A percentile compares a stretch with the other conserved stretches of the same genome.
These are phyloP conservation scores for Anticlea derivata DNA, from an alignment of 2,888 invertebrate species.

Conservation along the genomic window DNA sequence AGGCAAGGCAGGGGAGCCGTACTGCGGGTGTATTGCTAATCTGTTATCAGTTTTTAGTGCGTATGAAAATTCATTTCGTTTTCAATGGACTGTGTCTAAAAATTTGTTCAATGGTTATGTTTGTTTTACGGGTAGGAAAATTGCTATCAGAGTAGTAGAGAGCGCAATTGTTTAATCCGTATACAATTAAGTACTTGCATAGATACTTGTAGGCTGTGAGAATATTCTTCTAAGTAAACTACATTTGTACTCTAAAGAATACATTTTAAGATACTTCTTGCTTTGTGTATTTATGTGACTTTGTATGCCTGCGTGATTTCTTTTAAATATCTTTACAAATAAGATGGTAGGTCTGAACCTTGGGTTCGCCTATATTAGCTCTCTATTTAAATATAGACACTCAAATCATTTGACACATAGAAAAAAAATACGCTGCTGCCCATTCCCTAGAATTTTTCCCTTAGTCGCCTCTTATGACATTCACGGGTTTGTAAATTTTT, in stretches of 20 bases:
- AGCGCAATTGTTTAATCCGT: constrained; percentile 2
- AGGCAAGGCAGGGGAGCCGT: constrained; percentile 13
- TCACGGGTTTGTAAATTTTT: no score
- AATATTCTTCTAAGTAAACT: background rate
- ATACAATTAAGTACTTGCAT: background rate
- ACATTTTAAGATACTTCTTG: no score
- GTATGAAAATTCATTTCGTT: constrained; percentile 27
- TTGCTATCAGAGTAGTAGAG: constrained; percentile 6
- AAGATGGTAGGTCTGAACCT: no score
- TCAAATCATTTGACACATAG: no score
- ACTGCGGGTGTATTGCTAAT: constrained; percentile 39
- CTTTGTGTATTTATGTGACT: no score
- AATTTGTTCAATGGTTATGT: constrained; percentile 7
- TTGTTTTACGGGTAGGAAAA: constrained; percentile 20
- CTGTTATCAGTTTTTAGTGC: constrained; percentile 54
- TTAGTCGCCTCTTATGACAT: no score
- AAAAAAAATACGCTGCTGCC: no score
- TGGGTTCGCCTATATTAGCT: no score
- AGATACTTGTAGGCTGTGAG: constrained; percentile 8
- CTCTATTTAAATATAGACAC: no score
- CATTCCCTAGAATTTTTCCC: no score
- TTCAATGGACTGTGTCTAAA: constrained; percentile 14
- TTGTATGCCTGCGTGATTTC: no score
- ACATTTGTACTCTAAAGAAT: background rate
- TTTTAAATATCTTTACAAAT: no score